These are phyloP conservation scores for Capreolus pygargus DNA, from an alignment of 2,113 vertebrate genomes.

Conservation along the genomic window DNA sequence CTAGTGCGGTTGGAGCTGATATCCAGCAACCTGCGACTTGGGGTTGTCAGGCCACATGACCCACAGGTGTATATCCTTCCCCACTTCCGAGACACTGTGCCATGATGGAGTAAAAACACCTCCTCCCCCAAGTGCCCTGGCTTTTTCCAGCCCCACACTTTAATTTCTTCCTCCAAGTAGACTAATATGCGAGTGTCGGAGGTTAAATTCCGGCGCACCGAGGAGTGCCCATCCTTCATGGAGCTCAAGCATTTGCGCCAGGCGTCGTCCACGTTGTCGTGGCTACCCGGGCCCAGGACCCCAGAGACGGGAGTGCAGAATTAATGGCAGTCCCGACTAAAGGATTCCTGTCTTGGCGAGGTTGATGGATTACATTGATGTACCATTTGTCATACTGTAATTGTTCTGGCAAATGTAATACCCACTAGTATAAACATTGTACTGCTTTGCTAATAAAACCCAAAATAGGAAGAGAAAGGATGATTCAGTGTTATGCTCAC, in stretches of 20 bases:
- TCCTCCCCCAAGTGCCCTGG: not conserved
- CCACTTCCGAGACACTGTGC: not conserved
- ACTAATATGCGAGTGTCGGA: slow-evolving; percentile 71
- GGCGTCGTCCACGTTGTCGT: slow-evolving; percentile 94
- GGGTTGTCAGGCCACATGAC: not conserved
- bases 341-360: slow-evolving; percentile 97
- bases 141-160: not conserved
- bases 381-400: slow-evolving; percentile 99
- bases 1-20: not conserved
- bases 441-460: slow-evolving; percentile 96
- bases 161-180: not conserved
- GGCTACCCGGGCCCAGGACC: slow-evolving; percentile 94
- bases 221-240: slow-evolving; percentile 84
- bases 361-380: slow-evolving; percentile 99
- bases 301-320: slow-evolving; percentile 92
- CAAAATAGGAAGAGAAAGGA: slow-evolving; percentile 91
- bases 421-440: slow-evolving; percentile 99
- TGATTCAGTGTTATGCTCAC: slow-evolving; percentile 90
- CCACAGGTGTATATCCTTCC: not conserved
- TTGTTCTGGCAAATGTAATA: slow-evolving; percentile 99
- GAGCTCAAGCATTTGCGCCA: slow-evolving; percentile 84
- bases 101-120: not conserved
- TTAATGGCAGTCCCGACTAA: slow-evolving; percentile 96
- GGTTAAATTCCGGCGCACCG: slow-evolving; percentile 86
- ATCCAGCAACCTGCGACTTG: not conserved